These are phyloP conservation scores for Thyatira batis DNA, from an alignment of 2,888 invertebrate genomes.

Conservation along the genomic window DNA sequence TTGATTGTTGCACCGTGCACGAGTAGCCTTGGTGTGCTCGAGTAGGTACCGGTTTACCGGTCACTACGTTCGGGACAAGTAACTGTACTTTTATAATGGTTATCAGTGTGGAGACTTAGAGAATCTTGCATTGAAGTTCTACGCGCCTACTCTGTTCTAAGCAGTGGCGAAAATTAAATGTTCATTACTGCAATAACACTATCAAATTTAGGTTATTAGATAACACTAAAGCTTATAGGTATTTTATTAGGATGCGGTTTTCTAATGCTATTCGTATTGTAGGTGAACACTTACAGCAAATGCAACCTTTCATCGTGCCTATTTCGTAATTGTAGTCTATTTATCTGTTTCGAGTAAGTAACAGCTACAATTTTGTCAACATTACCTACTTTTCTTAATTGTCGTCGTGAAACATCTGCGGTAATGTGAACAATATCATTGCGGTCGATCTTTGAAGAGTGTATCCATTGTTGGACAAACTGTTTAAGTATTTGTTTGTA, in stretches of 20 bases:
- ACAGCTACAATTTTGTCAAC: constrained; percentile 7
- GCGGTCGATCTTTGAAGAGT: constrained; percentile 33
- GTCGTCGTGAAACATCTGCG: constrained; percentile 28
- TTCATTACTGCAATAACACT: too few relatives aligned
- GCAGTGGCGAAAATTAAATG: too few relatives aligned
- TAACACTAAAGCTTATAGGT: too few relatives aligned
- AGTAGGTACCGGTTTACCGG: constrained; percentile 29
- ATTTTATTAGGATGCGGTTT: too few relatives aligned
- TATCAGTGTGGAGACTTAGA: background rate
- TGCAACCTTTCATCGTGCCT: background rate
- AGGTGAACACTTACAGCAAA: too few relatives aligned
- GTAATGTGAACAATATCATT: constrained; percentile 28
- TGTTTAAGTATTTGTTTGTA: constrained; percentile 13
- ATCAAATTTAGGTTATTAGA: too few relatives aligned
- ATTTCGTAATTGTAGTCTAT: background rate
- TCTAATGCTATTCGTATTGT: too few relatives aligned
- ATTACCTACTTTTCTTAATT: background rate
- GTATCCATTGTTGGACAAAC: constrained; percentile 4
- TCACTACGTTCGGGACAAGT: constrained; percentile 10
- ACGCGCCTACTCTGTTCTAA: too few relatives aligned
- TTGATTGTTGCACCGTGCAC: constrained; percentile 15
- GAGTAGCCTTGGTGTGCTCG: constrained; percentile 28
- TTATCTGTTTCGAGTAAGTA: background rate
- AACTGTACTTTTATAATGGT: background rate
- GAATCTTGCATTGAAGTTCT: too few relatives aligned